Evolutionary conservation across 30 jellyfish, hydroid and myxozoan species (phyloP), one percentile per base, ranked within the genome.

Genomic region (Cassiopea andromeda): DNA sequence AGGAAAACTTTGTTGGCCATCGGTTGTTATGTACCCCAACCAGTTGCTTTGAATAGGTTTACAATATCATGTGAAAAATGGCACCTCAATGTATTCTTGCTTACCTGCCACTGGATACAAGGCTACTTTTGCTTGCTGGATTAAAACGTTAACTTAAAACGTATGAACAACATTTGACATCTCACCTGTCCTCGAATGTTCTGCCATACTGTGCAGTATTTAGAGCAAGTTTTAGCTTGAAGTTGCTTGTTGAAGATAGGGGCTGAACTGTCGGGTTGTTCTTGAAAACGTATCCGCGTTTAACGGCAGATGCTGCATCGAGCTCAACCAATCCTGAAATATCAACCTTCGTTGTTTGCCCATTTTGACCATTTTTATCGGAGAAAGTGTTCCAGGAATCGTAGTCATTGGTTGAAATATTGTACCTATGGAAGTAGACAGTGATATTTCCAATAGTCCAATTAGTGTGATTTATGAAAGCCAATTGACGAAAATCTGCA

Each of bases 121-220:
- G 38, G 38, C 38, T 27, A 27, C 38, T 27, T 27, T 27, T 27
- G 38, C 38, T 27, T 27, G 38, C 38, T 27, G 38, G 38, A 27
- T 27, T 27, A 27, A 27, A 27, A 27, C 38, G 38, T 27, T 27
- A 27, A 27, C 38, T 27, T 27, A 13, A 9, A 71, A 12, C 80
- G 9, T 80, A 0, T 1, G 10, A 59, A 27, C 38, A 27, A 27
- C 38, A 27, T 57, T 1, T 1, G 5, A 27, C 38, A 27, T 9
- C 69, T 27, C 72, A 96, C 99, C 99, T 88, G 91, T 96, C 99
- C 79, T 96, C 97, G 76, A 96, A 96, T 66, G 97, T 89, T 82
- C 99, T 46, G 0, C 99, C 99, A 88, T 78, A 96, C 86, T 96
- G 99, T 17, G 99, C 99, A 1, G 99, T 96, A 80, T 96, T 96